Evolutionary conservation across 2,113 vertebrate genomes (phyloP).

Genomic region (western clawed frog (Xenopus tropicalis)): UCB_Xtro_10.0 CM004443.2:126123001-126123500

Average conservation of each 20-base stretch:
- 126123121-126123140: slow-evolving; percentile 24
- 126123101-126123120: slow-evolving; percentile 37
- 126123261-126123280: slow-evolving; percentile 14
- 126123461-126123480: too few relatives aligned
- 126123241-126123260: slow-evolving; percentile 9
- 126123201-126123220: slow-evolving; percentile 26
- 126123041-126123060: slow-evolving; percentile 22
- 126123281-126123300: not conserved
- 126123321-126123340: not conserved
- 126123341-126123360: too few relatives aligned
- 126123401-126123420: too few relatives aligned
- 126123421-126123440: too few relatives aligned
- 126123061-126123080: slow-evolving; percentile 27
- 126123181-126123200: slow-evolving; percentile 36
- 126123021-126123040: slow-evolving; percentile 2
- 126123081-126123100: slow-evolving; percentile 39
- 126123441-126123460: too few relatives aligned
- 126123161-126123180: slow-evolving; percentile 33
- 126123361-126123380: too few relatives aligned
- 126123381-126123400: too few relatives aligned
- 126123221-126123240: slow-evolving; percentile 20
- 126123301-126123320: not conserved
- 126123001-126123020: slow-evolving; percentile 7
- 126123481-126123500: too few relatives aligned
- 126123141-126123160: slow-evolving; percentile 26